These are phyloP conservation scores for Ptychoptera albimana DNA, from an alignment of 2,888 invertebrate genomes.

Conservation along the genomic window DNA sequence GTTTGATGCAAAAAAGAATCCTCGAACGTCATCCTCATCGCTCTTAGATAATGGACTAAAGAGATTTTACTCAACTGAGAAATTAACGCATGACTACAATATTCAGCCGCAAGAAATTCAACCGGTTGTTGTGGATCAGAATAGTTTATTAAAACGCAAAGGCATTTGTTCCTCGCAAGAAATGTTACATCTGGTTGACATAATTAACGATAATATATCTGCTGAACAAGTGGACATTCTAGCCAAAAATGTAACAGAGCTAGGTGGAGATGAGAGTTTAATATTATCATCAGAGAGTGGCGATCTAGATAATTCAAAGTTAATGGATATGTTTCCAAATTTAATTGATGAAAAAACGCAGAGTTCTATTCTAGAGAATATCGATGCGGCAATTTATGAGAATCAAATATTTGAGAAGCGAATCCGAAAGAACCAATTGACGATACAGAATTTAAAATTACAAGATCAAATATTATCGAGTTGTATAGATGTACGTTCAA, in stretches of 20 bases:
- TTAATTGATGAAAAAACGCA: conserved; percentile 9
- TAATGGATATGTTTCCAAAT: conserved; percentile 11
- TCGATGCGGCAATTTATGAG: conserved; percentile 13
- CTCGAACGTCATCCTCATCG: too few species aligned
- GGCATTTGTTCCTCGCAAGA: conserved; percentile 14
- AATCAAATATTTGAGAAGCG: conserved; percentile 14
- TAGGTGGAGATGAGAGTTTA: conserved; percentile 12
- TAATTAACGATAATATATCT: conserved; percentile 12
- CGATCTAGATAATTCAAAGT: conserved; percentile 9
- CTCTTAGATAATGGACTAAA: too few species aligned
- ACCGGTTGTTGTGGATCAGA: too few species aligned
- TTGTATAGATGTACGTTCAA: conserved; percentile 10
- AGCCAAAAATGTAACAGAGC: conserved; percentile 11
- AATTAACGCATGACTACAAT: too few species aligned
- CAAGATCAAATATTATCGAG: conserved; percentile 14
- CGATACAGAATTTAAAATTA: conserved; percentile 13
- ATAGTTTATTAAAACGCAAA: conserved; percentile 11
- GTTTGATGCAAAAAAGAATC: too few species aligned
- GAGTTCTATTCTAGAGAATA: conserved; percentile 10
- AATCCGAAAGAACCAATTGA: conserved; percentile 13
- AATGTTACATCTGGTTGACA: conserved; percentile 13
- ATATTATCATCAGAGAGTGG: conserved; percentile 7
- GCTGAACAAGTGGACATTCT: conserved; percentile 12
- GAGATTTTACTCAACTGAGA: too few species aligned
- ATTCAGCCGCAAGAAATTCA: too few species aligned